Conservation (phyloP, 2,113 vertebrate genomes). For the Verasper variegatus region DNA sequence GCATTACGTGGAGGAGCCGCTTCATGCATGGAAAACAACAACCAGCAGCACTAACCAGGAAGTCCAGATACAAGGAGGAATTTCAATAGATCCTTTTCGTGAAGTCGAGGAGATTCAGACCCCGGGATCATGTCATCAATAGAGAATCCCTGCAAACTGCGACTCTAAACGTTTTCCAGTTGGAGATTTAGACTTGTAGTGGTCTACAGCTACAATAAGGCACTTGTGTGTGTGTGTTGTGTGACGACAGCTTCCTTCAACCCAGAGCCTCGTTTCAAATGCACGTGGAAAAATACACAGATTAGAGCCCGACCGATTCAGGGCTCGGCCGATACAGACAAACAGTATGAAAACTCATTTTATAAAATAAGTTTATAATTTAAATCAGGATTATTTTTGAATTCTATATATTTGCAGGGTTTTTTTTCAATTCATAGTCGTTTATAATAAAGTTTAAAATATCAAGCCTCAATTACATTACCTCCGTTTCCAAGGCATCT, state of each 20-base stretch:
- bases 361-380: no score
- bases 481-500: no score
- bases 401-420: no score
- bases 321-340: no score
- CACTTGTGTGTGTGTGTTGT: constrained; percentile 33
- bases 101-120: background rate
- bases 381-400: no score
- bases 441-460: no score
- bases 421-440: no score
- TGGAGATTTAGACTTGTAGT: constrained; percentile 6
- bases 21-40: background rate
- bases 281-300: no score
- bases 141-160: constrained; percentile 62
- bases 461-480: background rate
- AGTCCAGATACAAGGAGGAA: background rate
- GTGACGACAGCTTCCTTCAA: constrained; percentile 73
- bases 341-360: no score
- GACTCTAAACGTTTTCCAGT: constrained; percentile 53
- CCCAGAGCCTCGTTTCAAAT: constrained; percentile 53
- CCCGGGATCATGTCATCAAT: background rate
- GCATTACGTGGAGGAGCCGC: constrained; percentile 23
- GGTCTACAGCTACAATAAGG: constrained; percentile 21
- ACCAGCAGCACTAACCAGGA: background rate
- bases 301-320: background rate
- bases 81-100: background rate